Base-by-base conservation (phyloP, 2,888 invertebrate genomes). In the Campoletis raptor region DNA sequence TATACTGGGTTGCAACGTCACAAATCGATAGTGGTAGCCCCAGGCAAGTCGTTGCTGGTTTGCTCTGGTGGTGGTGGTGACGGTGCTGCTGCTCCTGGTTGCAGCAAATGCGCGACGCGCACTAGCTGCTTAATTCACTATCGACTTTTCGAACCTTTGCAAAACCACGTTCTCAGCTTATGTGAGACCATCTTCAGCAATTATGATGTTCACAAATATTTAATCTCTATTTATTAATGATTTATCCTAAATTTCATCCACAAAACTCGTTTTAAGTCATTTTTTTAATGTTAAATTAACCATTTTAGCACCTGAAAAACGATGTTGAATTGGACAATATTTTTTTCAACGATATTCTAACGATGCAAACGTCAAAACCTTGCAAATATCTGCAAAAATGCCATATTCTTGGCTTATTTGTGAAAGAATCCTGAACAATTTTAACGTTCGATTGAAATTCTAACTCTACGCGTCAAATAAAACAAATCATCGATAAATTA, bases 21-120 rank as follows among this genome's bases (percentile, higher is more conserved):
- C 88, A 82, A 86, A 91, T 91, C 91, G 90, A 91, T 89, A 89
- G 77, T 85, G 81, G 86, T 81, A 83, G 86, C 85, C 88, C 85
- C 88, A 88, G 88, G 88, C 87, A 88, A 87, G 87, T 81, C 83
- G 85, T 83, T 86, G 84, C 86, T 80, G 61, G 83, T 73, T 72
- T 72, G 87, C 67, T 73, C 77, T 74, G 66, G 76, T 52, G 57
- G 67, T 76, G 77, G 66, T 64, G 70, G 69, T 80, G 77, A 37
- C 36, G 70, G 61, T 54, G 81, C 69, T 67, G 85, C 82, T 82
- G 82, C 76, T 82, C 67, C 74, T 82, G 76, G 76, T 70, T 76
- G 84, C 81, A 86, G 79, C 76, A 83, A 87, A 83, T 81, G 85
- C 85, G 74, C 85, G 81, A 70, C 87, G 88, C 83, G 87, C 87